phyloP scores from a whole-genome alignment of 2,113 vertebrate genomes.

The Leuciscus idus region DNA sequence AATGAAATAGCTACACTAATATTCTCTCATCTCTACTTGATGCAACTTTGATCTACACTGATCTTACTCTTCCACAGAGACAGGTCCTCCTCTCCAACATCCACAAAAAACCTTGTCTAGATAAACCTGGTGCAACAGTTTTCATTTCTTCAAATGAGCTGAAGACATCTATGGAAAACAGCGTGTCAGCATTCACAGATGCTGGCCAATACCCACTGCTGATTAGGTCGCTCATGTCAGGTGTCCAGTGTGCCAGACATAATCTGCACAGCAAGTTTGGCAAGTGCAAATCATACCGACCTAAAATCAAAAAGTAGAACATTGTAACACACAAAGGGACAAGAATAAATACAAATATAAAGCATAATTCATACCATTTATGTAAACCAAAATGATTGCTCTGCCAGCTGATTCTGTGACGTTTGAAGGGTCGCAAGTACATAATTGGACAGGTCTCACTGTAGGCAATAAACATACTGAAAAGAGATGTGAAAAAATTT shows the following conservation, averaged over 20 bases:
- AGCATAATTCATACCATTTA: no score
- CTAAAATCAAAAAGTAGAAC: not conserved
- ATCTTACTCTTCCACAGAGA: conserved; percentile 25
- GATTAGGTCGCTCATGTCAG: no score
- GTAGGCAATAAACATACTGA: not conserved
- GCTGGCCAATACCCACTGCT: conserved; percentile 1
- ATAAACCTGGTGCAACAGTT: not conserved
- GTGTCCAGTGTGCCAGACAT: no score
- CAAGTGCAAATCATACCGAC: not conserved
- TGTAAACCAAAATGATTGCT: no score
- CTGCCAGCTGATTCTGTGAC: no score
- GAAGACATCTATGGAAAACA: not conserved
- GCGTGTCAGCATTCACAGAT: not conserved
- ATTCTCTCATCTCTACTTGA: no score
- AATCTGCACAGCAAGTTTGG: not conserved
- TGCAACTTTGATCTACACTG: not conserved
- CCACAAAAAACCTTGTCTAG: not conserved
- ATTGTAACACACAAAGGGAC: no score
- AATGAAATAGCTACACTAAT: no score
- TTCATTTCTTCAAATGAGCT: not conserved
- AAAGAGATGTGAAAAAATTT: not conserved
- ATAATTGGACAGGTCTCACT: conserved; percentile 8
- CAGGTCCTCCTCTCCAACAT: conserved; percentile 1
- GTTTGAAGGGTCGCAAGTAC: no score
- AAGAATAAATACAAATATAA: no score